phyloP scores from a whole-genome alignment of 2,797 vertebrate species.

The Carapus acus region DNA sequence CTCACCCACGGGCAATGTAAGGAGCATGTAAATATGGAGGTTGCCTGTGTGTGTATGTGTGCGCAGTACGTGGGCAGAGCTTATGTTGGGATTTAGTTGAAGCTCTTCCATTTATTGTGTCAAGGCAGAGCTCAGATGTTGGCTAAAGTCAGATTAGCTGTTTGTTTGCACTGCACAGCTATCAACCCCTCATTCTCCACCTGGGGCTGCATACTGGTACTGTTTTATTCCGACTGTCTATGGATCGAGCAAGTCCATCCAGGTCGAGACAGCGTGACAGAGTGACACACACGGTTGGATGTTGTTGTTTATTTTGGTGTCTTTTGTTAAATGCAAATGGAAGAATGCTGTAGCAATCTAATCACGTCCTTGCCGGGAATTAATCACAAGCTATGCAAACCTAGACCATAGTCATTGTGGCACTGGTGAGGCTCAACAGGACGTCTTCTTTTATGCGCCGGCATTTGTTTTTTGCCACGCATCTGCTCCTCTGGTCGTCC shows the following conservation, averaged over 20 bases:
- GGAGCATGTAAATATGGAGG: conserved; percentile 40
- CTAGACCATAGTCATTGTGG: not conserved
- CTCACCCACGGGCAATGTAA: conserved; percentile 29
- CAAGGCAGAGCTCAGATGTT: conserved; percentile 45
- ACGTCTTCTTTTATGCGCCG: not conserved
- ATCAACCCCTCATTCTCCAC: conserved; percentile 33
- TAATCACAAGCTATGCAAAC: not conserved
- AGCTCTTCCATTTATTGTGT: conserved; percentile 65
- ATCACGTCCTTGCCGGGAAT: not conserved
- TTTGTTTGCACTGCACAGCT: conserved; percentile 58
- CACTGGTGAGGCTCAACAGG: not conserved
- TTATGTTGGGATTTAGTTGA: conserved; percentile 69
- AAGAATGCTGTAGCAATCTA: not conserved
- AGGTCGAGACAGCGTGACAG: conserved; percentile 9
- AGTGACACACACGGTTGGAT: conserved; percentile 16
- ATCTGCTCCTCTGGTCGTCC: too few relatives aligned
- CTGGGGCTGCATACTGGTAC: conserved; percentile 25
- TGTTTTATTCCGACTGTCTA: conserved; percentile 31
- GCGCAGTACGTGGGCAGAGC: conserved; percentile 58
- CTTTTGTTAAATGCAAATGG: not conserved
- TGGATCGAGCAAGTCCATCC: conserved; percentile 19
- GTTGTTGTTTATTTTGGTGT: conserved; percentile 12
- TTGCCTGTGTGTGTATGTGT: conserved; percentile 37
- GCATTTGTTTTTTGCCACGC: too few relatives aligned
- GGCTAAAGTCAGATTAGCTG: conserved; percentile 69